phyloP scores from a whole-genome alignment of 2,113 vertebrate genomes.

The Notarius quadriscutis region DNA sequence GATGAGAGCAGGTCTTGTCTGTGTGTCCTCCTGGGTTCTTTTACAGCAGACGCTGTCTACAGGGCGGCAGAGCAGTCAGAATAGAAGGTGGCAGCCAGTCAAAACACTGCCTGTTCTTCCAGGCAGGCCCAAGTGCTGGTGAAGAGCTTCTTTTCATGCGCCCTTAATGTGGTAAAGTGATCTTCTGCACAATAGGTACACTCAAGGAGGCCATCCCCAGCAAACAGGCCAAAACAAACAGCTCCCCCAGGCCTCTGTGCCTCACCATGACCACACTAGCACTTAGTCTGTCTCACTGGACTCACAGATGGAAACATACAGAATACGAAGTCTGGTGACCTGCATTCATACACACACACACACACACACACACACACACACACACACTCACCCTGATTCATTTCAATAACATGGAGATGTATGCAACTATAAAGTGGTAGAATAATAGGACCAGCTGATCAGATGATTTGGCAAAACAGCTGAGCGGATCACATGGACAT shows the following conservation, averaged over 20 bases:
- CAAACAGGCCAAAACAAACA: constrained; percentile 68
- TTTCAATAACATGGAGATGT: neutral
- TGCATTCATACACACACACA: neutral
- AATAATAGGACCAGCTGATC: neutral
- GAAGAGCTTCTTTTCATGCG: constrained; percentile 78
- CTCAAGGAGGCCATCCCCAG: constrained; percentile 75
- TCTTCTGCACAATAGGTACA: constrained; percentile 76
- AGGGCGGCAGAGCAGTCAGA: constrained; percentile 65
- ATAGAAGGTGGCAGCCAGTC: constrained; percentile 78
- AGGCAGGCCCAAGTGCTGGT: constrained; percentile 68
- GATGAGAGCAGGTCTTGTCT: constrained; percentile 29
- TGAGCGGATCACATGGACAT: neutral
- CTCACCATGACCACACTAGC: constrained; percentile 46
- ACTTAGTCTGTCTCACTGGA: constrained; percentile 34
- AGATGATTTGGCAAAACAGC: neutral
- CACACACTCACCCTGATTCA: neutral
- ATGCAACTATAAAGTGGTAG: neutral
- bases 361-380: neutral
- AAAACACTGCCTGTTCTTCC: constrained; percentile 74
- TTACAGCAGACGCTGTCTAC: constrained; percentile 57
- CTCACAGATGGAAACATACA: constrained; percentile 17
- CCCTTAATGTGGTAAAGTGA: constrained; percentile 77
- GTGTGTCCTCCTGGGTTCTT: constrained; percentile 42
- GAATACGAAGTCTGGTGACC: neutral
- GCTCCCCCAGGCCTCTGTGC: constrained; percentile 55